phyloP scores from a whole-genome alignment of 1,140 invertebrate genomes.

The Drepana arcuata region DNA sequence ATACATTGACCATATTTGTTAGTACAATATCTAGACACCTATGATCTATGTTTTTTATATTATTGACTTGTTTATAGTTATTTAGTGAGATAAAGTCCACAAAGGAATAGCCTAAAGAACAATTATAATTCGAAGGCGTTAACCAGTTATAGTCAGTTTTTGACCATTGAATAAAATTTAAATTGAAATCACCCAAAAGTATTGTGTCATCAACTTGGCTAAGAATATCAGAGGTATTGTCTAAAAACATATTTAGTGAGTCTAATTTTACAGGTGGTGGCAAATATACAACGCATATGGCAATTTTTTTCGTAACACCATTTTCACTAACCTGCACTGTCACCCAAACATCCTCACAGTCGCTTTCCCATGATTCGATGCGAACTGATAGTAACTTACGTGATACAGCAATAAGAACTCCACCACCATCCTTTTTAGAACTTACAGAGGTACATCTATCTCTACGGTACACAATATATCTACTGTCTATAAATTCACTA shows the following conservation, averaged over 20 bases:
- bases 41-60: too few relatives aligned
- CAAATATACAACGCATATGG: neutral
- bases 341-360: neutral
- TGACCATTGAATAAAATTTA: neutral
- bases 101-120: neutral
- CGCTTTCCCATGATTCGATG: neutral
- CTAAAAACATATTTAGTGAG: neutral
- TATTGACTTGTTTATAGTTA: neutral
- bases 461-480: neutral
- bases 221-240: neutral
- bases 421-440: neutral
- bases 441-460: neutral
- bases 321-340: neutral
- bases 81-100: neutral
- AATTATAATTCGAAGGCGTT: neutral
- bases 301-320: neutral
- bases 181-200: neutral
- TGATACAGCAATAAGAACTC: neutral
- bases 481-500: neutral
- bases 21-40: neutral
- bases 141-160: neutral
- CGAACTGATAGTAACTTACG: neutral
- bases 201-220: neutral
- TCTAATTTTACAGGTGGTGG: neutral
- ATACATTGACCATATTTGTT: neutral